Evolutionary conservation across 1,140 invertebrate species (phyloP), one percentile per base, ranked within the genome.

Genomic region (Streblospio benedicti): DNA sequence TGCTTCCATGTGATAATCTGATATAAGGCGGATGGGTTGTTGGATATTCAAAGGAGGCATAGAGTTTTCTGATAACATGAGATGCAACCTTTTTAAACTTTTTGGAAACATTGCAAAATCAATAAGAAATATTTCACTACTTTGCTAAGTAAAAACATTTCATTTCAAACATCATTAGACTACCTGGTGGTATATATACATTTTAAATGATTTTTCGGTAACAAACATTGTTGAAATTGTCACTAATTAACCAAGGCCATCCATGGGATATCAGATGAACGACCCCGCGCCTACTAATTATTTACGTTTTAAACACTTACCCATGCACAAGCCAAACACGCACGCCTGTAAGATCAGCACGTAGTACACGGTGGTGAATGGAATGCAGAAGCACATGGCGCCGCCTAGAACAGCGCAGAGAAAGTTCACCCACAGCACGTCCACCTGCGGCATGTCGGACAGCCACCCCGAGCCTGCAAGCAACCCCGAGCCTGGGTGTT

Each of bases 271-370:
- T 16, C 49, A 25, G 33, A 41, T 20, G 49, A 25, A 57, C 50
- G 25, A 52, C 35, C n/a, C 14, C 41, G 27, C 18, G 18, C 12
- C 77, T 1, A 82, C 82, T 43, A 83, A 83, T 1, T 90, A 75
- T 79, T 91, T 90, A 69, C 86, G 86, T 75, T 90, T 89, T 44
- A 93, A 80, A 77, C 77, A 87, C 89, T 87, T 81, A 93, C 90
- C 91, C 61, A 96, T 89, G 69, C 92, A 91, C 64, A 96, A 81
- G 58, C 93, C 93, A 75, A 97, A 97, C 68, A 90, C 85, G 55
- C 90, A 83, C 18, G 90, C 84, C 75, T 92, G 87, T 2, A 82
- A 76, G 23, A 91, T 84, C 65, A 91, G 91, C 51, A 85, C 77
- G 3, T 75, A 71, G 66, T 91, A 96, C 14, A 83, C 82, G 49